Conservation (phyloP, 2,888 invertebrate genomes). For the Hofmannophila pseudospretella region DNA sequence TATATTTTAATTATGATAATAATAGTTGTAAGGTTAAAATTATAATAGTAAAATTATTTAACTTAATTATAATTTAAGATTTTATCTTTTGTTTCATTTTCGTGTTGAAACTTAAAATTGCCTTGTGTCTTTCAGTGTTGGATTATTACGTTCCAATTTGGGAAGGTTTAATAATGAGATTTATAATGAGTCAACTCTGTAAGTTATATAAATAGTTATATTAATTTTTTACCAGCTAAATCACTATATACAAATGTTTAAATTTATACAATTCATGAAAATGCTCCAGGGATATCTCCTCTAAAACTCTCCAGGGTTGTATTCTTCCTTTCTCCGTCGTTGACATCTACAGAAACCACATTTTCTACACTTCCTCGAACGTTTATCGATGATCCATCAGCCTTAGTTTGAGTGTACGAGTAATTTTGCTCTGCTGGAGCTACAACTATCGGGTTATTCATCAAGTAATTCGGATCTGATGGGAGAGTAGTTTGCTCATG, state of each 20-base stretch:
- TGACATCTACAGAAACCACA: slow-evolving; percentile 13
- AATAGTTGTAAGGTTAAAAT: too few relatives aligned
- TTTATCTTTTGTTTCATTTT: neutral
- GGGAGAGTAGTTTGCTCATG: neutral
- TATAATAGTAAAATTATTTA: neutral
- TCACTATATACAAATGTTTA: neutral
- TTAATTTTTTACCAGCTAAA: neutral
- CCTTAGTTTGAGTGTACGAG: slow-evolving; percentile 18
- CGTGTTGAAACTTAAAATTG: too few relatives aligned
- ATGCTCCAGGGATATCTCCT: slow-evolving; percentile 9
- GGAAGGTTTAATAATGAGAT: too few relatives aligned
- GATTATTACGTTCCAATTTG: too few relatives aligned
- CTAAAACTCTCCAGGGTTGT: slow-evolving; percentile 2
- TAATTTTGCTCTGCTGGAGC: slow-evolving; percentile 14
- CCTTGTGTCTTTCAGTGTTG: too few relatives aligned
- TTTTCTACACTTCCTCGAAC: slow-evolving; percentile 15
- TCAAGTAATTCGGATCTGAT: slow-evolving; percentile 4
- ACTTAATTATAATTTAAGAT: neutral
- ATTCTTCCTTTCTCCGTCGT: neutral
- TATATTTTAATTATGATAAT: too few relatives aligned
- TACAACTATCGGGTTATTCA: slow-evolving; percentile 22
- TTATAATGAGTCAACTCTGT: too few relatives aligned
- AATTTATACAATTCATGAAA: neutral
- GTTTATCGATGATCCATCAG: slow-evolving; percentile 19
- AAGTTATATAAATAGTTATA: slow-evolving; percentile 1